These are phyloP conservation scores for Psylliodes chrysocephalus DNA, from an alignment of 2,888 invertebrate species.

Conservation along the genomic window DNA sequence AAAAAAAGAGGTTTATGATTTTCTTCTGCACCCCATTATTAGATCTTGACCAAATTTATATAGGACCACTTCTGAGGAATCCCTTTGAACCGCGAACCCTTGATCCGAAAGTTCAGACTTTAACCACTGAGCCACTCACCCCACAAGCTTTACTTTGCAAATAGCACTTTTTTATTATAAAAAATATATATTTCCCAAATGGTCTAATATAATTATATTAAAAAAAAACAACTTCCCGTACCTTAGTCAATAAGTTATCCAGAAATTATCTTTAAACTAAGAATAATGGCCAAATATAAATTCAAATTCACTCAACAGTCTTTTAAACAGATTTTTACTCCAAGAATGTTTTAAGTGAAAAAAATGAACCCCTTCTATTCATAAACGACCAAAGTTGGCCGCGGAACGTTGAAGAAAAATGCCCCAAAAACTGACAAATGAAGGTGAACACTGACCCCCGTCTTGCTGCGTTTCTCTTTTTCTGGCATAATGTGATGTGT, in stretches of 20 bases:
- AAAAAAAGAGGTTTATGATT: too few relatives aligned
- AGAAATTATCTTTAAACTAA: slow-evolving; percentile 21
- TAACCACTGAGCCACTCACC: too few relatives aligned
- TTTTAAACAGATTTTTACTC: slow-evolving; percentile 21
- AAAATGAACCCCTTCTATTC: slow-evolving; percentile 23
- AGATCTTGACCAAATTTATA: too few relatives aligned
- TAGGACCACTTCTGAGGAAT: too few relatives aligned
- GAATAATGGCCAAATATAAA: slow-evolving; percentile 27
- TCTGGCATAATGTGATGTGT: slow-evolving; percentile 40
- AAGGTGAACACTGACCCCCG: slow-evolving; percentile 37
- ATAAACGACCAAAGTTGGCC: slow-evolving; percentile 22
- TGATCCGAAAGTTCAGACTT: too few relatives aligned
- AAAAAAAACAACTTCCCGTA: not conserved
- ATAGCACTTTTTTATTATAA: too few relatives aligned
- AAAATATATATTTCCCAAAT: too few relatives aligned
- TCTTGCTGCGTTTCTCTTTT: slow-evolving; percentile 35
- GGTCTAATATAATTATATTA: too few relatives aligned
- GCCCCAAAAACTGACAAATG: slow-evolving; percentile 38
- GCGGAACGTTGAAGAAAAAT: slow-evolving; percentile 38
- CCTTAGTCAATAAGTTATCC: slow-evolving; percentile 20
- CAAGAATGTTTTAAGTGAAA: slow-evolving; percentile 27
- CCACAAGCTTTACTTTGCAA: too few relatives aligned
- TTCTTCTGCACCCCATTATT: too few relatives aligned
- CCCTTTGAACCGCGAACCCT: too few relatives aligned
- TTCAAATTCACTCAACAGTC: slow-evolving; percentile 26